A percentile compares a stretch with the other conserved stretches of the same genome.
Conservation (phyloP, 2,888 invertebrate species). For the Heliothis peltigera region DNA sequence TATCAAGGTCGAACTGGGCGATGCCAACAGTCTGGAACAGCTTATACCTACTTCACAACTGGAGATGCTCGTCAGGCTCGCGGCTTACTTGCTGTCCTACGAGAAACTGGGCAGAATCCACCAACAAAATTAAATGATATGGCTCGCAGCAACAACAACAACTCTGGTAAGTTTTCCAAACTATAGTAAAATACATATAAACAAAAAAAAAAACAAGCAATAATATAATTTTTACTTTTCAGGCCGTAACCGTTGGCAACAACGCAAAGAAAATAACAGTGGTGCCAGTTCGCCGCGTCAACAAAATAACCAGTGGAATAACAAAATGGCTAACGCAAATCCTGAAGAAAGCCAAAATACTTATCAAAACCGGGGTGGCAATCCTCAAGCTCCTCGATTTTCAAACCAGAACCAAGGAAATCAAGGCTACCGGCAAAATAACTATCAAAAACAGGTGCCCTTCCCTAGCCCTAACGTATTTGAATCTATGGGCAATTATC, state of each 20-base stretch:
- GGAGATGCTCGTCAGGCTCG: constrained; percentile 97
- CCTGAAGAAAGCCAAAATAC: constrained; percentile 76
- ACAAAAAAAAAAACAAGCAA: background rate
- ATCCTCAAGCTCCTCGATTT: constrained; percentile 87
- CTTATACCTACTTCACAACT: constrained; percentile 98
- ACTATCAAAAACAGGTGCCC: constrained; percentile 88
- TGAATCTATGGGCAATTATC: constrained; percentile 89
- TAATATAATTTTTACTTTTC: constrained; percentile 21
- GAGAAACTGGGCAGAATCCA: constrained; percentile 97
- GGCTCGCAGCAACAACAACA: constrained; percentile 90
- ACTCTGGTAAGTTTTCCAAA: constrained; percentile 76
- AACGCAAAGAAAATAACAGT: constrained; percentile 89
- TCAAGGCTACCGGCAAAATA: constrained; percentile 84
- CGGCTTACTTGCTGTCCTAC: constrained; percentile 96
- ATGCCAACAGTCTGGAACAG: constrained; percentile 97
- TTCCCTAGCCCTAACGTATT: constrained; percentile 90
- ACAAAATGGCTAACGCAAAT: constrained; percentile 82
- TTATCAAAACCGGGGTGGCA: constrained; percentile 80
- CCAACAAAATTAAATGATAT: constrained; percentile 94
- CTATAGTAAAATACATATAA: too few relatives aligned
- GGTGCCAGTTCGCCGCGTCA: constrained; percentile 87
- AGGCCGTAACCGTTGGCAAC: constrained; percentile 91
- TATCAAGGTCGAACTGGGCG: constrained; percentile 96
- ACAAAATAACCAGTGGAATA: constrained; percentile 88
- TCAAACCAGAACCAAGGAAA: constrained; percentile 84